Base-by-base conservation (phyloP, 2,113 vertebrate species). In the Syrrhaptes paradoxus region DNA sequence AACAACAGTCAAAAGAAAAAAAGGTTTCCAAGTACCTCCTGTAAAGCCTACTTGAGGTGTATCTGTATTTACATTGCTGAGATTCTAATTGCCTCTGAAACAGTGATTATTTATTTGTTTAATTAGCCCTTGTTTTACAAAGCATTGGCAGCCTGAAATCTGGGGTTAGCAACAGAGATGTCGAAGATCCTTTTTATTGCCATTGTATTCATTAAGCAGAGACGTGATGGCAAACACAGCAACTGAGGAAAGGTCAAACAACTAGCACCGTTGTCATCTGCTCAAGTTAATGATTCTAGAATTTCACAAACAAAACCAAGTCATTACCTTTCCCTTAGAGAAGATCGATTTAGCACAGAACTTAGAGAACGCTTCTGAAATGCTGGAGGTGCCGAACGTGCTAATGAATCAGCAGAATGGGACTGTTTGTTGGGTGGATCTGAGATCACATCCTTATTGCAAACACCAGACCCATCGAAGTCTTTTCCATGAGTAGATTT, bases 281-380 rank as follows among this genome's bases (percentile, higher is more conserved):
- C 32, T 70, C n/a, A 16, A 2, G 4, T 28, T 66, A 67, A 51
- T 11, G 8, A 57, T 7, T 68, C 24, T 52, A 81, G n/a, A 72
- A 45, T 49, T 68, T 31, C 83, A 68, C 36, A 43, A 82, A n/a
- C 57, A 66, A 91, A 71, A 24, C 9, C 28, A 81, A 29, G 66
- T 38, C 59, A 68, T 96, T 98, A 99, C 99, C 99, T 98, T 96
- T 99, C 98, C 96, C 98, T 98, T 88, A 99, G 98, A 97, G 99
- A 98, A 51, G 96, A 97, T 75, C 95, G 97, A 74, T 95, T 97
- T 85, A 98, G 95, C 82, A 98, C 97, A 82, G 98, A 98, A 86
- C 97, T 98, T 22, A 24, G 92, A 92, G 95, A 96, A 87, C 92
- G 96, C 51, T 95, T 98, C 54, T 94, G 97, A 84, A 92, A 32